These are phyloP conservation scores for Magallana ariakensis DNA, from an alignment of 1,140 invertebrate species.

Conservation along the genomic window DNA sequence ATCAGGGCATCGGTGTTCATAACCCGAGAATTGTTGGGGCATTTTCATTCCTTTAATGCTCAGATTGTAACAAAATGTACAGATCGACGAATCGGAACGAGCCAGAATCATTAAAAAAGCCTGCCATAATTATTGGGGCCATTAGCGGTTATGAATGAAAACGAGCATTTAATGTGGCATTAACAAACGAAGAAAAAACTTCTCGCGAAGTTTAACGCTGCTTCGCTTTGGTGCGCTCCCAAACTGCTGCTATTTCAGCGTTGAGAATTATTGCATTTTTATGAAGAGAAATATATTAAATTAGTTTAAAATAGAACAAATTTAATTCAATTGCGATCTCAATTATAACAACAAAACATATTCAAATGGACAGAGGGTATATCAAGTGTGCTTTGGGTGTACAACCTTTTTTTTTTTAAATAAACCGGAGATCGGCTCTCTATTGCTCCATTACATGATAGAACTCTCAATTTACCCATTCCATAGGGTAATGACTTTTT, in stretches of 20 bases:
- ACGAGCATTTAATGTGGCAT: not conserved
- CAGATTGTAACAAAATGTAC: not conserved
- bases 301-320: not conserved
- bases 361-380: not conserved
- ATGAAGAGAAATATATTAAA: not conserved
- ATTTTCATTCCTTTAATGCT: slow-evolving; percentile 17
- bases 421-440: not conserved
- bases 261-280: not conserved
- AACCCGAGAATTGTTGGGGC: slow-evolving; percentile 8
- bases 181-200: not conserved
- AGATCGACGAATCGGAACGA: not conserved
- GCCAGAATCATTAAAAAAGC: slow-evolving; percentile 6
- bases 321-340: not conserved
- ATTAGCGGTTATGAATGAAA: slow-evolving; percentile 34
- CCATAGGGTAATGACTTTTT: slow-evolving; percentile 10
- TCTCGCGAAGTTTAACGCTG: not conserved
- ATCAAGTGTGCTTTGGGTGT: not conserved
- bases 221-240: too few species aligned
- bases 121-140: slow-evolving; percentile 3
- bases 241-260: not conserved
- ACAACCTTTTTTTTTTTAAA: not conserved
- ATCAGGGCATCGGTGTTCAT: slow-evolving; percentile 17
- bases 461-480: slow-evolving; percentile 16
- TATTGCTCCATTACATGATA: slow-evolving; percentile 2
- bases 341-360: not conserved